Conservation (phyloP, 1,140 invertebrate genomes). For the Cotesia glomerata region DNA sequence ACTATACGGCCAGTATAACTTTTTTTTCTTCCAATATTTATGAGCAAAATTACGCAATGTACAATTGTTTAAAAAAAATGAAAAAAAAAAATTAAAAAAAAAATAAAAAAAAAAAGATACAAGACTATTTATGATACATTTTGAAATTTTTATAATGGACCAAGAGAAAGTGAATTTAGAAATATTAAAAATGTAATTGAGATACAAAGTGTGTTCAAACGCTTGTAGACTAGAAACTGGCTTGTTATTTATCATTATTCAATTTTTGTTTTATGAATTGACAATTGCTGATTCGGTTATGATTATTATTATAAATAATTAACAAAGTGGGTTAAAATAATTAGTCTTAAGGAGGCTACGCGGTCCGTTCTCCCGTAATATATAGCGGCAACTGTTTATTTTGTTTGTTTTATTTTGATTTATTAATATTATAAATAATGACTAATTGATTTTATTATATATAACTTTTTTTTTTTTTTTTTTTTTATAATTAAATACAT, state of each 20-base stretch:
- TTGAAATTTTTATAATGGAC: neutral
- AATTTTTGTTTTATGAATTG: neutral
- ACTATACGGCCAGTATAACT: no score
- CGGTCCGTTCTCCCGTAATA: slow-evolving; percentile 25
- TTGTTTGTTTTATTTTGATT: neutral
- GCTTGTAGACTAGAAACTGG: slow-evolving; percentile 23
- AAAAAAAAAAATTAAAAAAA: neutral
- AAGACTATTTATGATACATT: no score
- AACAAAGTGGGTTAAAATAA: slow-evolving; percentile 10
- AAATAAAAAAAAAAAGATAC: neutral
- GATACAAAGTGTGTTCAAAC: slow-evolving; percentile 33
- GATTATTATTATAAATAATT: slow-evolving; percentile 12
- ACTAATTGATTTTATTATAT: slow-evolving; percentile 1
- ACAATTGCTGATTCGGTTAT: neutral
- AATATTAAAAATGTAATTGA: slow-evolving; percentile 18
- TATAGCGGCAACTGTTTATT: slow-evolving; percentile 2
- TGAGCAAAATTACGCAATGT: no score
- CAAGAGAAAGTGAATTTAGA: neutral
- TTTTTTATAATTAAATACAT: neutral
- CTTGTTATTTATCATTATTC: slow-evolving; percentile 4
- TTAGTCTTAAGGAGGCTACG: slow-evolving; percentile 21
- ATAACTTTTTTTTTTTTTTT: slow-evolving; percentile 13
- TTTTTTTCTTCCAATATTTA: no score
- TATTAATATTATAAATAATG: neutral
- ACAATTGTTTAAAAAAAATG: slow-evolving; percentile 15